These are phyloP conservation scores for Eurypyga helias DNA, from an alignment of 2,113 vertebrate genomes.

Conservation along the genomic window DNA sequence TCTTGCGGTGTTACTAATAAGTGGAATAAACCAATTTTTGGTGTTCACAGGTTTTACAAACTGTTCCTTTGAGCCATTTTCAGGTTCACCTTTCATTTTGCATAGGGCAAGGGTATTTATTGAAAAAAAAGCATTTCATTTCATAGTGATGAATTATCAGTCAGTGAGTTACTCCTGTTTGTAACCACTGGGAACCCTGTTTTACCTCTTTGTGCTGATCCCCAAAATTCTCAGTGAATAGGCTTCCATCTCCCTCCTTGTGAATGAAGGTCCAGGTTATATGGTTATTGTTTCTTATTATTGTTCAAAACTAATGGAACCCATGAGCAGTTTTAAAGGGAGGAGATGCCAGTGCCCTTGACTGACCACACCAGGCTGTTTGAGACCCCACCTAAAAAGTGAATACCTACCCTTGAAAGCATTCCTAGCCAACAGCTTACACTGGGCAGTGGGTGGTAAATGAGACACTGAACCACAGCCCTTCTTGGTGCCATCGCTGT, in stretches of 20 bases:
- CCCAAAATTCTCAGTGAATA: background rate
- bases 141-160: background rate
- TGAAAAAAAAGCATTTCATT: background rate
- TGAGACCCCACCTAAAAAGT: background rate
- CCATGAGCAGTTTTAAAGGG: background rate
- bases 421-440: background rate
- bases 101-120: background rate
- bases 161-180: background rate
- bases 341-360: background rate
- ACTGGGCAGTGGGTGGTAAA: background rate
- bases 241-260: background rate
- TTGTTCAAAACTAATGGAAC: background rate
- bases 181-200: background rate
- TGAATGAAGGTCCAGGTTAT: background rate
- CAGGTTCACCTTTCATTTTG: background rate
- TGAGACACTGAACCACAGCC: background rate
- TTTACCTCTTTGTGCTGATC: background rate
- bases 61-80: background rate
- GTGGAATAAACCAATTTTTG: background rate
- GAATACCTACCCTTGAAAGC: background rate
- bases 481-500: background rate
- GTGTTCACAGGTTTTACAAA: background rate
- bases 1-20: background rate
- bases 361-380: background rate
- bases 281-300: background rate